Evolutionary conservation across 2,113 vertebrate species (phyloP).

Genomic region (Eclectus roratus): DNA sequence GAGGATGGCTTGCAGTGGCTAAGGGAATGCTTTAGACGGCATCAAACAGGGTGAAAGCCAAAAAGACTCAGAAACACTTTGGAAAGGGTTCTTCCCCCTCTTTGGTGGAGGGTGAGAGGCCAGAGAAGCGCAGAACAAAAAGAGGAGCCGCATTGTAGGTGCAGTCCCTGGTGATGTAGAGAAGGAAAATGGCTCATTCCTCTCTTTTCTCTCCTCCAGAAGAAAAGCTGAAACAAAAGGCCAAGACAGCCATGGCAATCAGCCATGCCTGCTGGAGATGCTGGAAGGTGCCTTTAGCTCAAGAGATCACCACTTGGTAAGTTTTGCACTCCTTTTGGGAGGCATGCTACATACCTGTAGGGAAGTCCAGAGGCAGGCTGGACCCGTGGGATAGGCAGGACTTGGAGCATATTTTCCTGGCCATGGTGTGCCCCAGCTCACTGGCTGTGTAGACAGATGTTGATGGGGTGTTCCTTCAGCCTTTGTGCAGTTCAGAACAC

Average conservation of each 20-base stretch:
- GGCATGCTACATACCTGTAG: no score
- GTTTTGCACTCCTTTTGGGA: neutral
- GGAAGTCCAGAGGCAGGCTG: neutral
- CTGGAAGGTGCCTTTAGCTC: neutral
- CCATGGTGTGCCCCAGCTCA: neutral
- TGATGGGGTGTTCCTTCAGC: neutral
- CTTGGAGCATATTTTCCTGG: neutral
- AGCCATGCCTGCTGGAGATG: neutral
- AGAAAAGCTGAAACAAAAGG: neutral
- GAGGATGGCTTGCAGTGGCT: neutral
- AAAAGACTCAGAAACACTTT: neutral
- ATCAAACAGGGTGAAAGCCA: neutral
- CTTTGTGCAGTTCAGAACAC: neutral
- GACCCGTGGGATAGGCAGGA: neutral
- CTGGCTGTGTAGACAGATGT: neutral
- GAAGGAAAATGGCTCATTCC: neutral
- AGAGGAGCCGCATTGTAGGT: neutral
- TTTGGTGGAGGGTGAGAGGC: neutral
- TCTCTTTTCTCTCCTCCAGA: neutral
- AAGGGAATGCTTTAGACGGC: neutral
- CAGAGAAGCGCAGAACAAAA: neutral
- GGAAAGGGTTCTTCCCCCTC: neutral
- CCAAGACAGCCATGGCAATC: neutral
- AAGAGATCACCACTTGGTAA: accelerated
- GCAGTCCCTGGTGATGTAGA: neutral